These are phyloP conservation scores for Lumbricus terrestris DNA, from an alignment of 2,888 invertebrate genomes.

Conservation along the genomic window DNA sequence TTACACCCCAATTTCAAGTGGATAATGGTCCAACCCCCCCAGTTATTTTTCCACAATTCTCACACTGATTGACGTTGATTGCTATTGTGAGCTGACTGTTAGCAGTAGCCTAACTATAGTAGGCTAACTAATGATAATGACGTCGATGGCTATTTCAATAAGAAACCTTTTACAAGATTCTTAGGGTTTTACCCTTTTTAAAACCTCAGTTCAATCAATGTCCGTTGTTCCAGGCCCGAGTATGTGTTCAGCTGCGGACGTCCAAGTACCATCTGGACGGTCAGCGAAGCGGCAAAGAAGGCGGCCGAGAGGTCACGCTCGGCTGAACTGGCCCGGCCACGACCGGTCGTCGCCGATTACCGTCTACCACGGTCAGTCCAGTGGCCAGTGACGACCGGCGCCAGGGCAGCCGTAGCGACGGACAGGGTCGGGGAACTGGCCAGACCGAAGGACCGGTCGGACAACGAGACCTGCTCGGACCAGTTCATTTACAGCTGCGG, in stretches of 20 bases:
- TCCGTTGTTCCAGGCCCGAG: not conserved
- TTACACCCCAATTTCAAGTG: too few species aligned
- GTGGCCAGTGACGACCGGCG: not conserved
- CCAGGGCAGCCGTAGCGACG: not conserved
- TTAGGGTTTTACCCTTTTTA: too few species aligned
- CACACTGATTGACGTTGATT: too few species aligned
- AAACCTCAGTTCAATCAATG: too few species aligned
- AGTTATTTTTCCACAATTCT: too few species aligned
- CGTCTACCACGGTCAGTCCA: not conserved
- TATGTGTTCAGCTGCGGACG: slow-evolving; percentile 8
- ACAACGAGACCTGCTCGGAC: not conserved
- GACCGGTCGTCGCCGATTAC: not conserved
- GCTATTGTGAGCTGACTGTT: too few species aligned
- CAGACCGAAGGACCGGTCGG: not conserved
- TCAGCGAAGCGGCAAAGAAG: not conserved
- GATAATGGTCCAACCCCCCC: too few species aligned
- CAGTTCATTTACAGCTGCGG: slow-evolving; percentile 5
- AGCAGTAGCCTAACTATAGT: too few species aligned
- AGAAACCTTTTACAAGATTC: too few species aligned
- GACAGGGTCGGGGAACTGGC: slow-evolving; percentile 9
- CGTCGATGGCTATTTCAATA: too few species aligned
- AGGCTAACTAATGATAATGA: too few species aligned
- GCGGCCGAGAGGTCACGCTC: not conserved
- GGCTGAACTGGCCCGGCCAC: slow-evolving; percentile 5
- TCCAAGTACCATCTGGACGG: not conserved